Percentiles rank a stretch among this genome's conserved stretches.
These are phyloP conservation scores for Doris montereyensis DNA, from an alignment of 2,888 invertebrate genomes.

Conservation along the genomic window DNA sequence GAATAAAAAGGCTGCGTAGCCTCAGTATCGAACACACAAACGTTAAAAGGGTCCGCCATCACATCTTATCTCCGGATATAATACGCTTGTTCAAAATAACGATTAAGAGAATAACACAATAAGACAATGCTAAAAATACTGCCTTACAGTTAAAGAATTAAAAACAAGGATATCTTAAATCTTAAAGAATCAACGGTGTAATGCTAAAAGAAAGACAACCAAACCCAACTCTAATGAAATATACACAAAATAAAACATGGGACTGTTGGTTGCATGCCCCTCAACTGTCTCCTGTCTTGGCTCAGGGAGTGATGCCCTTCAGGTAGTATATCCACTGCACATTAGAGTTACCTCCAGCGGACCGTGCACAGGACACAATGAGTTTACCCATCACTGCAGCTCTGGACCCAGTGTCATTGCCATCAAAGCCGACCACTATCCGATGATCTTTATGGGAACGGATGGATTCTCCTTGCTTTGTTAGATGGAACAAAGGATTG, in stretches of 20 bases:
- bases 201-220: too few species aligned
- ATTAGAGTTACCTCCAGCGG: constrained; percentile 68
- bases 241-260: too few species aligned
- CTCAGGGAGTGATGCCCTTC: constrained; percentile 65
- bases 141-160: neutral
- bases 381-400: constrained; percentile 72
- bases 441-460: constrained; percentile 72
- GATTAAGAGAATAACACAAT: too few species aligned
- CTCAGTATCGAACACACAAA: too few species aligned
- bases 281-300: too few species aligned
- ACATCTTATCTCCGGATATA: too few species aligned
- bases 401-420: constrained; percentile 67
- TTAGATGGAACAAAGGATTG: constrained; percentile 73
- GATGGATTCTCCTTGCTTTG: constrained; percentile 72
- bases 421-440: constrained; percentile 73
- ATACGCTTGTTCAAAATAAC: too few species aligned
- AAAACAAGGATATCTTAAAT: neutral
- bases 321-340: constrained; percentile 74
- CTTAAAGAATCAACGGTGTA: too few species aligned
- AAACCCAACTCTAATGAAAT: too few species aligned
- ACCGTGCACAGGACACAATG: constrained; percentile 69
- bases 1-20: too few species aligned
- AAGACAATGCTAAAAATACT: neutral
- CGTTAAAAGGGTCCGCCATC: too few species aligned
- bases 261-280: too few species aligned